phyloP scores from a whole-genome alignment of 2,113 vertebrate species.

The Petrocephalus zakoni region DNA sequence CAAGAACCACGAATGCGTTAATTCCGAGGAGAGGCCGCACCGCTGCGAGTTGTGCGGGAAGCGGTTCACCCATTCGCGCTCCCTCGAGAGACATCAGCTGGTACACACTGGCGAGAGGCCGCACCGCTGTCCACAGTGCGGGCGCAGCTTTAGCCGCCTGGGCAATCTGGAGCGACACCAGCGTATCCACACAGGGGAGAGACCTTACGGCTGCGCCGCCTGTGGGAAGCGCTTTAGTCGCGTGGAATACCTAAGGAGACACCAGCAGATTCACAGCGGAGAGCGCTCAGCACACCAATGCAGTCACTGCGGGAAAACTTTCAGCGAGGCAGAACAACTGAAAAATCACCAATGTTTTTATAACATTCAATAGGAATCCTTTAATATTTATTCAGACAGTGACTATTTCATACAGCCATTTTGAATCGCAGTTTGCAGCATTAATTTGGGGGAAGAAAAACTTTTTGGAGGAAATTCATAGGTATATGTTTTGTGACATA shows the following conservation, averaged over 20 bases:
- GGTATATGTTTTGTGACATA: background rate
- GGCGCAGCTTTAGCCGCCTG: slow-evolving; percentile 67
- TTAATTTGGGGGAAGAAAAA: background rate
- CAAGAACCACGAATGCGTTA: slow-evolving; percentile 81
- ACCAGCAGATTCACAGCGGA: slow-evolving; percentile 62
- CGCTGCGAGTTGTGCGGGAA: slow-evolving; percentile 84
- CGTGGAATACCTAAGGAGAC: slow-evolving; percentile 72
- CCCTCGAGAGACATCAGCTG: slow-evolving; percentile 84
- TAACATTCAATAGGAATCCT: slow-evolving; percentile 22
- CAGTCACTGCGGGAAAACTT: slow-evolving; percentile 65
- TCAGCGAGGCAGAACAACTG: slow-evolving; percentile 62
- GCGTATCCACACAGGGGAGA: slow-evolving; percentile 69
- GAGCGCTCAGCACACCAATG: slow-evolving; percentile 61
- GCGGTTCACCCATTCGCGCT: slow-evolving; percentile 83
- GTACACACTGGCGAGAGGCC: slow-evolving; percentile 81
- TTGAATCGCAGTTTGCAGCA: background rate
- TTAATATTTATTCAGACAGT: background rate
- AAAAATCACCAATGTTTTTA: slow-evolving; percentile 65
- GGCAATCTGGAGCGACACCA: slow-evolving; percentile 72
- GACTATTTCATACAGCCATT: background rate
- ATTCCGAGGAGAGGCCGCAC: slow-evolving; percentile 77
- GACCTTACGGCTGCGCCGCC: slow-evolving; percentile 67
- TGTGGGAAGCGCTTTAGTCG: slow-evolving; percentile 79
- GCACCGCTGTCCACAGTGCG: slow-evolving; percentile 63
- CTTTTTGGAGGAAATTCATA: background rate